phyloP scores from a whole-genome alignment of 1,140 invertebrate species.

The Pseudomyrmex sp. region DNA sequence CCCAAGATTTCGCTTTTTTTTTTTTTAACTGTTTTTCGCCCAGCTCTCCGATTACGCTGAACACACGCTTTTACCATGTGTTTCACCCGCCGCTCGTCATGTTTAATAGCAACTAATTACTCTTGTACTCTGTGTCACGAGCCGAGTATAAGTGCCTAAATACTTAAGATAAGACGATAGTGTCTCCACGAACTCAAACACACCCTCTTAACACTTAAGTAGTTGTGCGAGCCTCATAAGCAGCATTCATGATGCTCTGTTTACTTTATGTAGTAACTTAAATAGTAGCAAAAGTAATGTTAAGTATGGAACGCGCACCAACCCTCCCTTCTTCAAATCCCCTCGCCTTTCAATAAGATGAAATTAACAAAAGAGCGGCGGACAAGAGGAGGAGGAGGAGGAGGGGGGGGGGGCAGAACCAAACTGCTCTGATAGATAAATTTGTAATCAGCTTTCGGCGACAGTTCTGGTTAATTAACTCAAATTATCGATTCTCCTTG shows the following conservation, averaged over 20 bases:
- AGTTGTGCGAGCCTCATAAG: conserved; percentile 47
- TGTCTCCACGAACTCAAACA: conserved; percentile 46
- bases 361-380: background rate
- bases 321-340: too few species aligned
- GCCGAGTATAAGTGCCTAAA: background rate
- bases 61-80: background rate
- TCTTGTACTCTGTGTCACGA: conserved; percentile 1
- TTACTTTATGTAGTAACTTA: conserved; percentile 20
- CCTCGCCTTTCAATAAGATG: too few species aligned
- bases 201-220: conserved; percentile 46
- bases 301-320: conserved; percentile 22
- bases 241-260: conserved; percentile 48
- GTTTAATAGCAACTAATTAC: conserved; percentile 43
- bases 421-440: conserved; percentile 9
- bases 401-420: background rate
- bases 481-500: background rate
- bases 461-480: conserved; percentile 6
- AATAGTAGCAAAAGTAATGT: conserved; percentile 35
- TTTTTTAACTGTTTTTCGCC: background rate
- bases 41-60: conserved; percentile 6
- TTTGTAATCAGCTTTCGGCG: conserved; percentile 26
- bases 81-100: background rate
- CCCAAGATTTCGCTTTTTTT: too few species aligned
- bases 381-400: background rate
- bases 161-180: conserved; percentile 26